Percentiles rank a stretch among this genome's conserved stretches.
These are phyloP conservation scores for Rhineura floridana DNA, from an alignment of 2,113 vertebrate species.

Conservation along the genomic window DNA sequence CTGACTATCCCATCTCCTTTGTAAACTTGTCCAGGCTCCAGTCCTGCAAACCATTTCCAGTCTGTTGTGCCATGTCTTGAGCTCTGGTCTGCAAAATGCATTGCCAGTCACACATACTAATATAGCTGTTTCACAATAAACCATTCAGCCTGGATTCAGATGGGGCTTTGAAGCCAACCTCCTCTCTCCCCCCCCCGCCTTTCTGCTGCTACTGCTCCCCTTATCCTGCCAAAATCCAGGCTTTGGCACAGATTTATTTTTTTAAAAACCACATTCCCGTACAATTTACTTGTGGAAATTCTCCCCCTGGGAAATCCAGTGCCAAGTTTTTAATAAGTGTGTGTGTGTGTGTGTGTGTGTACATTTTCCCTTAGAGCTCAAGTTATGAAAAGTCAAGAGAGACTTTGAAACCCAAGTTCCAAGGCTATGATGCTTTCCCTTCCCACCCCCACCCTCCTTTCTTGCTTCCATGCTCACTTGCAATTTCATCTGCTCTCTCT, in stretches of 20 bases:
- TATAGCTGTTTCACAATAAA: conserved; percentile 9
- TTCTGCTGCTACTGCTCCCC: neutral
- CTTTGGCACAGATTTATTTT: conserved; percentile 20
- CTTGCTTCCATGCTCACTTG: neutral
- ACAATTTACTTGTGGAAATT: conserved; percentile 25
- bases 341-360: neutral
- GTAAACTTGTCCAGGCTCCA: neutral
- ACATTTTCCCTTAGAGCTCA: neutral
- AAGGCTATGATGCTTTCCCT: neutral
- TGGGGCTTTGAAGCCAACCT: neutral
- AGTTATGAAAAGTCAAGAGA: conserved; percentile 8
- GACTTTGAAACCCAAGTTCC: neutral
- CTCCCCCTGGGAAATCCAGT: neutral
- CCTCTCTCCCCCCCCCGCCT: neutral
- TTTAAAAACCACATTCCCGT: conserved; percentile 6
- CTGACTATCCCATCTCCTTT: neutral
- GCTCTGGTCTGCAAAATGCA: conserved; percentile 8
- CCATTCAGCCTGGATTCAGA: conserved; percentile 14
- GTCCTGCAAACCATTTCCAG: neutral
- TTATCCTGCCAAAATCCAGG: conserved; percentile 8
- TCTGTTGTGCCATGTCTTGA: neutral
- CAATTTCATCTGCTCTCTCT: conserved; percentile 6
- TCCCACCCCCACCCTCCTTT: no score
- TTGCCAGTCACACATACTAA: neutral
- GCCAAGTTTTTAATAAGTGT: conserved; percentile 10